A percentile compares a stretch with the other conserved stretches of the same genome.
Evolutionary conservation across 2,113 vertebrate genomes (phyloP).

Genomic region (Rhinoptilus africanus): DNA sequence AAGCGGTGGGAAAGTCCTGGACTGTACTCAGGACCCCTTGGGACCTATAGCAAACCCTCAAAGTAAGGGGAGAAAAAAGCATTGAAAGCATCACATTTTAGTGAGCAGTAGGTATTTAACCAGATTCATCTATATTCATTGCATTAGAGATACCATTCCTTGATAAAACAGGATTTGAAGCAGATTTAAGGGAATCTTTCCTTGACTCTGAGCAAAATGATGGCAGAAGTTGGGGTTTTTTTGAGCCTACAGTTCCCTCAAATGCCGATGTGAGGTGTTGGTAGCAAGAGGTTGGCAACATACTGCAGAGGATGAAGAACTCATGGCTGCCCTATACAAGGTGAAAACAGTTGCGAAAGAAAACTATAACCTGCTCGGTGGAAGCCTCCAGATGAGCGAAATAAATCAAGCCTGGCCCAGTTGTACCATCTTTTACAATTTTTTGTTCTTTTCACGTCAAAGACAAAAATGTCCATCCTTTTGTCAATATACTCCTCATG

Average conservation of each 20-base stretch:
- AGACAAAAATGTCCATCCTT: not conserved
- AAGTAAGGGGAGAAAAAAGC: fast-evolving
- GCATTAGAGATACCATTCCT: not conserved
- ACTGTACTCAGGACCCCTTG: not conserved
- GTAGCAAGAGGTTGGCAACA: not conserved
- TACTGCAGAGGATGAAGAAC: not conserved
- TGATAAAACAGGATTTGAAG: not conserved
- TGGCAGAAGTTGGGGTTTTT: not conserved
- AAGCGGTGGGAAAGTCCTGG: not conserved
- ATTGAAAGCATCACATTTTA: not conserved
- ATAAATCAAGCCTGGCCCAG: not conserved
- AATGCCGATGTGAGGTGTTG: not conserved
- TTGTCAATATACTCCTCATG: not conserved
- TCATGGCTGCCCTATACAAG: not conserved
- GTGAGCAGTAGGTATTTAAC: not conserved
- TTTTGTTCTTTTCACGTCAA: not conserved
- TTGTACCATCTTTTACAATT: not conserved
- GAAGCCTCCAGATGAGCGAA: not conserved
- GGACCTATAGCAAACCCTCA: fast-evolving
- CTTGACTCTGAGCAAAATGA: not conserved
- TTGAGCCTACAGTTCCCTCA: not conserved
- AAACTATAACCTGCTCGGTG: not conserved
- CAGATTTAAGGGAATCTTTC: not conserved
- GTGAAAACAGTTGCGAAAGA: not conserved
- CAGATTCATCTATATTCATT: not conserved